Base-by-base conservation (phyloP, 92 coral and sea anemone genomes). In the Desmophyllum pertusum region DNA sequence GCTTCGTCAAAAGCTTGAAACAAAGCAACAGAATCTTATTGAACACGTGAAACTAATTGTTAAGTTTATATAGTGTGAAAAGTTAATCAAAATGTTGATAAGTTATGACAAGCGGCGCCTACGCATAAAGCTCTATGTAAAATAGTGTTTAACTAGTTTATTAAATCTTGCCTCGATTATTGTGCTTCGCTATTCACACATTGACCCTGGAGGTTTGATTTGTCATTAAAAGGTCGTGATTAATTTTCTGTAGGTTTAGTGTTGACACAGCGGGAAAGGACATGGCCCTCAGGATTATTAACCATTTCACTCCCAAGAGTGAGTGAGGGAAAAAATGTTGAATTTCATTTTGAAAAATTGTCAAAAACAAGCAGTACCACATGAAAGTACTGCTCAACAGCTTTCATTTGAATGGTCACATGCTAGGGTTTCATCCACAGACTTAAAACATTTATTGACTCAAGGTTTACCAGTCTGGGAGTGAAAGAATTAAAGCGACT, bases 51-150 rank as follows among this genome's bases (percentile, higher is more conserved):
- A 43, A 35, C 64, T 67, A 64, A 40, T 57, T 82, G 71, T 27
- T 39, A 38, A 46, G 33, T 71, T 71, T 82, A 50, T 69, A 40
- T 51, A 38, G 52, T 21, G 37, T 15, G 40, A 53, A 69, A 81
- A 48, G 55, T 82, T 55, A 70, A 70, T 82, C 59, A 82, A 82
- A 64, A 4, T 5, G 17, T 73, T 73, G 79, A 70, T 42, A 71
- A 40, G 79, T 72, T 82, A 0, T 55, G 86, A 72, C 86, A 51
- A 31, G 68, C 79, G 45, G 78, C 86, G 64, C 43, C 57, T 11
- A 39, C 17, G 51, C 29, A 27, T 46, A n/a, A 30, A 33, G 71
- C 39, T 53, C 59, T 39, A 57, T 82, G 50, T 46, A 59, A 71
- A 42, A 39, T 42, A 53, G 4, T 71, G 18, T 71, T 71, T 79